Conservation (phyloP, 2,888 invertebrate genomes). For the Chloroclystis v-ata region DNA sequence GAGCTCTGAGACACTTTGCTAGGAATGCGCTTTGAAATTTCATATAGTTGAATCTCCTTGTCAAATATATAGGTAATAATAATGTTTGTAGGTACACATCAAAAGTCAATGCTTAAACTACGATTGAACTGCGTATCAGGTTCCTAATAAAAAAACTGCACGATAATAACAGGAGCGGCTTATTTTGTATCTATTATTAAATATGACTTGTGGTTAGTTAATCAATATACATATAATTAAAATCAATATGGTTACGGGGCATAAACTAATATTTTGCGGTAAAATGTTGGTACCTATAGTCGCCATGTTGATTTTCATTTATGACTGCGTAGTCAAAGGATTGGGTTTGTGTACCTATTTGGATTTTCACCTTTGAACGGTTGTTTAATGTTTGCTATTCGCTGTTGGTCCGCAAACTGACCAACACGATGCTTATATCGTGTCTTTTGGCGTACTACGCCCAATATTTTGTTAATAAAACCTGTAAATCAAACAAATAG, state of each 20-base stretch:
- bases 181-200: too few species aligned
- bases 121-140: too few species aligned
- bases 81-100: too few species aligned
- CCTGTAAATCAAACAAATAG: too few species aligned
- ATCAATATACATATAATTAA: not conserved
- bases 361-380: conserved; percentile 3
- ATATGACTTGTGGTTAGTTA: too few species aligned
- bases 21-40: conserved; percentile 14
- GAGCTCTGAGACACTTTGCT: conserved; percentile 18
- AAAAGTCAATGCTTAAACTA: too few species aligned
- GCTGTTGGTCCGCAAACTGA: conserved; percentile 1
- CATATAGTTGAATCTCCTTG: conserved; percentile 20
- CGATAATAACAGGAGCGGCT: too few species aligned
- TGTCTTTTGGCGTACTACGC: not conserved
- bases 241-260: not conserved
- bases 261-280: conserved; percentile 4
- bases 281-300: not conserved
- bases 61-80: conserved; percentile 13
- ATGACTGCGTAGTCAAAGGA: conserved; percentile 18
- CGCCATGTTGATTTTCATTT: conserved; percentile 6
- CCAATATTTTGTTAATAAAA: not conserved
- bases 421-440: not conserved
- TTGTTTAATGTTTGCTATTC: conserved; percentile 1
- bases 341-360: conserved; percentile 14
- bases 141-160: too few species aligned